Base-by-base conservation (phyloP, 2,113 vertebrate genomes). In the Syrmaticus mikado region DNA sequence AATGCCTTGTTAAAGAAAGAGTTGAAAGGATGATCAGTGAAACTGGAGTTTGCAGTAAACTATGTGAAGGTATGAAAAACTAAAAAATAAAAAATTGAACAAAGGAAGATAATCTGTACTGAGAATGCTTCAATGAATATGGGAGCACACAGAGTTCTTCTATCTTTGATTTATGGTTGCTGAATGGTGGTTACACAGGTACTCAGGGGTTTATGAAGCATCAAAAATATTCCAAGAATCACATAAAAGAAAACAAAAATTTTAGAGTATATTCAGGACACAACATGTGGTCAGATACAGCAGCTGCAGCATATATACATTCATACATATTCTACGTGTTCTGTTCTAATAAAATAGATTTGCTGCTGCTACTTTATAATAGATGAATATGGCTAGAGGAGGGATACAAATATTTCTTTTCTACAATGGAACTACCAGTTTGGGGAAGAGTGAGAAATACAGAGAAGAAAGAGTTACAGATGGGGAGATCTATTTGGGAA, bases 211-310 rank as follows among this genome's bases (percentile, higher is more conserved):
- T 89, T 89, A 78, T 52, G 52, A 85, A 52, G 36, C 62, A 85
- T 87, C 64, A 87, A 72, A 93, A 89, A 65, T 68, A 8, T 92
- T 87, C 17, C 22, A 79, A 91, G 70, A n/a, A 76, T n/a, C 5
- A 40, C 20, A 76, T 53, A 80, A 84, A 89, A 85, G 58, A 68
- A 87, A 85, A 71, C 17, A 91, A 24, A 85, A 85, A 43, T 61
- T 87, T n/a, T 75, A 68, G 34, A 65, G n/a, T 24, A 46, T 14
- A 68, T 62, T 82, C 16, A 76, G 65, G 57, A 11, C 52, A 85
- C 32, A 84, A 7, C 19, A 48, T 62, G 62, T 64, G 53, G 43
- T 85, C 36, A 89, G 71, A 82, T 66, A 76, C 18, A 62, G 30
- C 30, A 3, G 2, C 64, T 85, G 67, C 13, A 80, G 30, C 27